These are phyloP conservation scores for Atherinosoma microstoma DNA, from an alignment of 2,797 vertebrate species.

Conservation along the genomic window DNA sequence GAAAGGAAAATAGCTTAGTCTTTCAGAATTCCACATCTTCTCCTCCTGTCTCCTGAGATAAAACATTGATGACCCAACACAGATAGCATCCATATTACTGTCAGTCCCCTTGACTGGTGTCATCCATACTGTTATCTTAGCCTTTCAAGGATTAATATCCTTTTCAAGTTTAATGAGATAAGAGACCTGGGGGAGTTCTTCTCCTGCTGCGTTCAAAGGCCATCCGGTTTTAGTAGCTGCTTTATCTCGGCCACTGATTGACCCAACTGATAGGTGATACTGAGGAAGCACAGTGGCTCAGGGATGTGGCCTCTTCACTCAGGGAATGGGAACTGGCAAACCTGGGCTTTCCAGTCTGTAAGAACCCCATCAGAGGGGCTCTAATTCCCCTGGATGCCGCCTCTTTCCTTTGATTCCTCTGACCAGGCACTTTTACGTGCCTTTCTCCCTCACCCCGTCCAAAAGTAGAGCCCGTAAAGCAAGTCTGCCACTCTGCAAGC, in stretches of 20 bases:
- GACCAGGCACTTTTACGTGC: conserved; percentile 77
- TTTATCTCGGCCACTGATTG: conserved; percentile 93
- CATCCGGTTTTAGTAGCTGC: conserved; percentile 86
- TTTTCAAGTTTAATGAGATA: conserved; percentile 96
- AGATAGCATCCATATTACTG: conserved; percentile 71
- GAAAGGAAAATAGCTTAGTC: not conserved
- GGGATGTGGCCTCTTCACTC: conserved; percentile 79
- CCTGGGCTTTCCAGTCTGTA: conserved; percentile 79
- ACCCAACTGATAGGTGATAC: conserved; percentile 90
- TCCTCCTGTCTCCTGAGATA: conserved; percentile 54
- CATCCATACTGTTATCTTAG: conserved; percentile 84
- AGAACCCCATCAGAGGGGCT: conserved; percentile 62
- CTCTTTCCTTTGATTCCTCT: conserved; percentile 71
- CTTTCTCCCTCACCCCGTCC: conserved; percentile 82
- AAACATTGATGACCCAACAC: conserved; percentile 62
- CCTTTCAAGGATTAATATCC: conserved; percentile 89
- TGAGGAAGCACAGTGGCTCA: conserved; percentile 86
- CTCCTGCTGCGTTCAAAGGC: conserved; percentile 89
- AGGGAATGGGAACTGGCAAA: conserved; percentile 75
- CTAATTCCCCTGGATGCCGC: conserved; percentile 70
- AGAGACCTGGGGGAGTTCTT: conserved; percentile 84
- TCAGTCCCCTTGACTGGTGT: conserved; percentile 70
- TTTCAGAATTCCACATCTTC: conserved; percentile 13
- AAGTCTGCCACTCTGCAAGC: conserved; percentile 66
- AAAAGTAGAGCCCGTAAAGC: conserved; percentile 76